Percentiles rank a stretch among this genome's conserved stretches.
Evolutionary conservation across 2,888 invertebrate species (phyloP).

Genomic region (Schizotus pectinicornis): DNA sequence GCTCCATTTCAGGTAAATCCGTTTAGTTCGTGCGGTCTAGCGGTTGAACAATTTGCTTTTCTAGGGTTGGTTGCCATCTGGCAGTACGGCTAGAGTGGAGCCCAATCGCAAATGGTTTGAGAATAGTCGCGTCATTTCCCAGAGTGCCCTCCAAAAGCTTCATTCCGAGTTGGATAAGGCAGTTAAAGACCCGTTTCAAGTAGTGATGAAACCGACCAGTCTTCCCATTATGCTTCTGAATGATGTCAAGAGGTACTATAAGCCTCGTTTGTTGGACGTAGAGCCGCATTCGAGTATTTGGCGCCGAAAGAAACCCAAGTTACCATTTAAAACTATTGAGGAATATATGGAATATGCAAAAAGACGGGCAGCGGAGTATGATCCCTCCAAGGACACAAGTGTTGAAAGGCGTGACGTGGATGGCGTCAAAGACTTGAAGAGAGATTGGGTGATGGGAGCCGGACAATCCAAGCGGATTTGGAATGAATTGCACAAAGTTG

Average conservation of each 20-base stretch:
- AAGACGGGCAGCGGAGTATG: constrained; percentile 79
- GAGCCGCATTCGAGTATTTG: constrained; percentile 92
- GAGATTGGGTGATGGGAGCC: constrained; percentile 94
- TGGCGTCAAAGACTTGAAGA: constrained; percentile 79
- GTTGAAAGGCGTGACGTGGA: constrained; percentile 75
- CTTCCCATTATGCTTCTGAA: constrained; percentile 93
- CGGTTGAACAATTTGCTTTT: constrained; percentile 14
- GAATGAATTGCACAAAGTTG: constrained; percentile 98
- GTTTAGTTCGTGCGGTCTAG: no score
- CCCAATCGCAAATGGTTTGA: constrained; percentile 99
- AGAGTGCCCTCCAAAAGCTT: constrained; percentile 86
- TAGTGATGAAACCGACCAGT: constrained; percentile 95
- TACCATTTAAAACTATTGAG: constrained; percentile 76
- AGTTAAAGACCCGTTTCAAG: constrained; percentile 95
- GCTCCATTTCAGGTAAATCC: constrained; percentile 85
- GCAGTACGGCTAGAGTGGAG: constrained; percentile 92
- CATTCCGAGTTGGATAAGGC: constrained; percentile 95
- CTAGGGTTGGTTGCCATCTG: constrained; percentile 79
- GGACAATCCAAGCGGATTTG: constrained; percentile 97
- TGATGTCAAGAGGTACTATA: constrained; percentile 86
- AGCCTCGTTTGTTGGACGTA: constrained; percentile 94
- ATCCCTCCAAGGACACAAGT: constrained; percentile 82
- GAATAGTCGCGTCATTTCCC: constrained; percentile 95
- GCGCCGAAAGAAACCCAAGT: constrained; percentile 93
- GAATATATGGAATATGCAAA: constrained; percentile 76